Base-by-base conservation (phyloP, 2,888 invertebrate genomes). In the Shargacucullia verbasci region DNA sequence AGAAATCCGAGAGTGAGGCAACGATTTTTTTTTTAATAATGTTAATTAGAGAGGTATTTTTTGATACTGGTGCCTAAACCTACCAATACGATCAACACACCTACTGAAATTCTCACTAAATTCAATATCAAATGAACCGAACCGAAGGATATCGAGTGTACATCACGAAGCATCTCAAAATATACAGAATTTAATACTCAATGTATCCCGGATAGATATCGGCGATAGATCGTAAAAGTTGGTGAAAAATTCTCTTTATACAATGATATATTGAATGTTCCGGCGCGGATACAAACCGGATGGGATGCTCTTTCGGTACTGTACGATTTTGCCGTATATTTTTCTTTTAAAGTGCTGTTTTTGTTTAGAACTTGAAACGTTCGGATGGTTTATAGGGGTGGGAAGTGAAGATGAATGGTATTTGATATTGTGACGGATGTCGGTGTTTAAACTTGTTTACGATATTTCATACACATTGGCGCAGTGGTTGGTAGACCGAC, bases 211-310 rank as follows among this genome's bases (percentile, higher is more conserved):
- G 59, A 48, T 48, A 33, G 31, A 52, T 62, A 56, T 63, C 44
- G 50, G 50, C 52, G 70, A 58, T 63, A 49, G 45, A 56, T 48
- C 40, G 56, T 63, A 45, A 63, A 63, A 70, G 49, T 70, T 67
- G 27, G 37, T 34, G 46, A 58, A 56, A 53, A 59, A 55, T 57
- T 53, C 56, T 40, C 48, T 72, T 65, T 59, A 56, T 6, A 12
- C 45, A 35, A 38, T 74, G 62, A 73, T 70, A 73, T 73, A 73
- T 73, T 63, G 72, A 73, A 57, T 56, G 70, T 73, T 70, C 49
- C 74, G 70, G 54, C n/a, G 48, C 60, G 57, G 50, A 46, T 59
- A 38, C 31, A 39, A 43, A 43, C 58, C 73, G 66, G 66, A 62
- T 53, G 50, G 55, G 50, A 53, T 48, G 59, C 55, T 66, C 39